These are phyloP conservation scores for Sarotherodon lohbergeri DNA, from an alignment of 2,113 vertebrate species.

Conservation along the genomic window DNA sequence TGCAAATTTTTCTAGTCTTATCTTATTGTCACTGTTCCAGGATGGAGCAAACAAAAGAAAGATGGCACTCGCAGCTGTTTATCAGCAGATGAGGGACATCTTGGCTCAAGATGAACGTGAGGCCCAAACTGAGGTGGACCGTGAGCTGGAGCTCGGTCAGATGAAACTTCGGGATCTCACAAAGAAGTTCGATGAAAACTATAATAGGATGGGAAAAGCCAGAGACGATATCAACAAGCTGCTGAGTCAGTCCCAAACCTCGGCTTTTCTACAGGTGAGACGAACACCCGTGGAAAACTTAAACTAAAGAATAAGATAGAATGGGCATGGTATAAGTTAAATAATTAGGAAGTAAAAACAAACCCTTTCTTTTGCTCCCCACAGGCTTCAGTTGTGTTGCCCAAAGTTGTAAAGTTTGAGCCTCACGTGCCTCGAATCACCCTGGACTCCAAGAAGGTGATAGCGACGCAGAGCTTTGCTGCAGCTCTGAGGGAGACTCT, in stretches of 20 bases:
- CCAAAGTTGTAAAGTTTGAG: constrained; percentile 44
- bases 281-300: fast-evolving
- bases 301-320: not conserved
- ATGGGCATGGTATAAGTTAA: not conserved
- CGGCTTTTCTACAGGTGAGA: constrained; percentile 83
- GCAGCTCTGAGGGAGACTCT: constrained; percentile 50
- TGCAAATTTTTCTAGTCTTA: no score
- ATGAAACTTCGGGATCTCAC: constrained; percentile 62
- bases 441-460: constrained; percentile 57
- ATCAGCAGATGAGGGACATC: constrained; percentile 73
- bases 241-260: constrained; percentile 68
- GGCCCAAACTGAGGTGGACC: constrained; percentile 58
- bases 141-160: constrained; percentile 74
- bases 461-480: constrained; percentile 14
- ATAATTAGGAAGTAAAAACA: not conserved
- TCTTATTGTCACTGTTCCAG: constrained; percentile 30
- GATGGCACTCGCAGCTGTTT: constrained; percentile 66
- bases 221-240: constrained; percentile 65
- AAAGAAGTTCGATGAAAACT: constrained; percentile 69
- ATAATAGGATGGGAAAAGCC: constrained; percentile 65
- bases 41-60: constrained; percentile 61
- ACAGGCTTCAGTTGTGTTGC: constrained; percentile 54
- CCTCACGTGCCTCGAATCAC: constrained; percentile 48
- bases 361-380: not conserved
- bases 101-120: constrained; percentile 71